Evolutionary conservation across 2,113 vertebrate species (phyloP), one percentile per base, ranked within the genome.

Genomic region (Seriola aureovittata): DNA sequence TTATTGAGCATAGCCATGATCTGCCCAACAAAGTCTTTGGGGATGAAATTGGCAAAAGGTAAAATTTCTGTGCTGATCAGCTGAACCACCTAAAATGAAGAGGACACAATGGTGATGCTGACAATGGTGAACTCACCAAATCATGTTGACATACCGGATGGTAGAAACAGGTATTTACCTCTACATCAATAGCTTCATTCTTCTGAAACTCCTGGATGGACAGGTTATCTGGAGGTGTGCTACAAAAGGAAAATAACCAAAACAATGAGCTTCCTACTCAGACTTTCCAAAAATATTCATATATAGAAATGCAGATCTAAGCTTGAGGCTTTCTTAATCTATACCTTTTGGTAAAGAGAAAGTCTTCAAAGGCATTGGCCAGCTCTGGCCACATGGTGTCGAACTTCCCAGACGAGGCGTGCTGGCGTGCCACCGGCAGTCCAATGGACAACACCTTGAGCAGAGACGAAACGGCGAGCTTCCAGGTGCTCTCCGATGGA

Each of bases 1-100:
- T 96, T 97, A 91, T 99, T 99, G 66, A 99, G 97, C 98, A 99
- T 99, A n/a, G 97, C 94, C 98, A 99, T 99, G 90, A 99, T 99
- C 73, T 98, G 97, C 76, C 97, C 96, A 79, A 99, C 98, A 94
- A 99, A 99, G 83, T 99, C 98, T 96, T 98, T 99, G 88, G 98
- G 98, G 95, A 99, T 99, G 92, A 99, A 99, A 94, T 98, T 99
- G 93, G 98, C 98, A 71, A 98, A 99, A 0, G 98, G 98, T 85
- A 99, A 93, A 93, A 99, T 98, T 93, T 99, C 98, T 80, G 96
- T 97, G 94, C 98, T 99, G 94, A 99, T 99, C 79, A 99, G 95
- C 82, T 98, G 97, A 58, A 99, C 98, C 82, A 99, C 98, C 98
- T 99, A 93, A 12, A 93, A 92, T 0, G 89, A 81, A 32, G 38